phyloP scores from a whole-genome alignment of 2,113 vertebrate genomes.

The Silurus meridionalis region DNA sequence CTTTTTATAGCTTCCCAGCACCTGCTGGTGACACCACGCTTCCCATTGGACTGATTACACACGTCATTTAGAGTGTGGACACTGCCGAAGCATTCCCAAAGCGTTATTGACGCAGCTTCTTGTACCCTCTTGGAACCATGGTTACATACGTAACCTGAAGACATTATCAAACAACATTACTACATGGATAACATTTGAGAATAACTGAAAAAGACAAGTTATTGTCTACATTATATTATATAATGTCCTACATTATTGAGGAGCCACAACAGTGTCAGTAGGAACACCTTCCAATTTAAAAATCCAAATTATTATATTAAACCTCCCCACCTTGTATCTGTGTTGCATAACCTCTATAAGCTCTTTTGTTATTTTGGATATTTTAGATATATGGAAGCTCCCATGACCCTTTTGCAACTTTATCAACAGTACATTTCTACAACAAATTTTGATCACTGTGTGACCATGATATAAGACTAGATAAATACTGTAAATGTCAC shows the following conservation, averaged over 20 bases:
- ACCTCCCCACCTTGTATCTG: background rate
- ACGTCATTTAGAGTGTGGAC: no score
- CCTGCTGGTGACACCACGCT: no score
- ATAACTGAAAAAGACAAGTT: background rate
- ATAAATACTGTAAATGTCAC: background rate
- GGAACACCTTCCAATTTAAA: background rate
- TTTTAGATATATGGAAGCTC: background rate
- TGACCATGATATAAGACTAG: background rate
- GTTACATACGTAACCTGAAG: no score
- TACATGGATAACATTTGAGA: background rate
- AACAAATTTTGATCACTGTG: background rate
- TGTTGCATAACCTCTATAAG: background rate
- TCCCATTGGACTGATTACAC: no score
- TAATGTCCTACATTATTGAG: background rate
- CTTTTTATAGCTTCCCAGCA: no score
- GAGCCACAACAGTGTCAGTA: background rate
- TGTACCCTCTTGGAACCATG: no score
- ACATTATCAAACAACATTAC: no score
- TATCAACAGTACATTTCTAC: slow-evolving; percentile 3
- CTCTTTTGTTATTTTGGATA: background rate
- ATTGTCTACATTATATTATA: background rate
- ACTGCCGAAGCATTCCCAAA: no score
- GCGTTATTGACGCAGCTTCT: no score
- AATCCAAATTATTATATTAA: background rate
- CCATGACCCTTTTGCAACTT: background rate